Evolutionary conservation across 2,888 invertebrate species (phyloP), one percentile per base, ranked within the genome.

Genomic region (Athetis lepigone): DNA sequence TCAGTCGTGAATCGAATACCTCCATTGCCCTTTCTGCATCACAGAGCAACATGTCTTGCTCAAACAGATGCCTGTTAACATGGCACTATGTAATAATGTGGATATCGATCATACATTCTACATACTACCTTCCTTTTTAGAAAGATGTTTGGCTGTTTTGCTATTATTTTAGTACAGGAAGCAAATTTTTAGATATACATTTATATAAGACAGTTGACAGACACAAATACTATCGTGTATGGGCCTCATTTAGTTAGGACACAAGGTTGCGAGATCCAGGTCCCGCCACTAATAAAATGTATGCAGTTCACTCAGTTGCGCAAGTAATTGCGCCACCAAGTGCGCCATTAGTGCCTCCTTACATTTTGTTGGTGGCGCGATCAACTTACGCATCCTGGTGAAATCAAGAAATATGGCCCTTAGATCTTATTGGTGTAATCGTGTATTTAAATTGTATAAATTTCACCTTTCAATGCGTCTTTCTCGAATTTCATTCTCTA

Each of bases 1-100:
- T 88, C 4, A 98, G 83, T 21, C 96, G 91, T 0, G 95, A 89
- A 88, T 98, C 98, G 80, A 98, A 98, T 23, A 95, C 88, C 21
- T 95, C 89, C 19, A 98, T 95, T 42, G 95, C 90, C 5, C 92
- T 88, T 1, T 96, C 86, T 29, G 98, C 96, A 51, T 96, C 93
- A 0, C 85, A 87, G 8, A 97, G 85, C 23, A 97, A 93, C 71
- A 95, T 91, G 40, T 96, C 95, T 92, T 98, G 98, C 77, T 97
- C 96, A 60, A 96, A 95, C 1, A 96, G 83, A 81, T 96, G 95
- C 55, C 96, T 95, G 75, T 29, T 43, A n/a, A 4, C 3, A 16
- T 37, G 9, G 9, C 9, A 40, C 19, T 19, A 11, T 6, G n/a
- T n/a, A 7, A 33, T 33, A 33, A 33, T 13, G 33, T 33, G 1